Evolutionary conservation across 1,140 invertebrate species (phyloP).

Genomic region (Rhagoletis pomonella): DNA sequence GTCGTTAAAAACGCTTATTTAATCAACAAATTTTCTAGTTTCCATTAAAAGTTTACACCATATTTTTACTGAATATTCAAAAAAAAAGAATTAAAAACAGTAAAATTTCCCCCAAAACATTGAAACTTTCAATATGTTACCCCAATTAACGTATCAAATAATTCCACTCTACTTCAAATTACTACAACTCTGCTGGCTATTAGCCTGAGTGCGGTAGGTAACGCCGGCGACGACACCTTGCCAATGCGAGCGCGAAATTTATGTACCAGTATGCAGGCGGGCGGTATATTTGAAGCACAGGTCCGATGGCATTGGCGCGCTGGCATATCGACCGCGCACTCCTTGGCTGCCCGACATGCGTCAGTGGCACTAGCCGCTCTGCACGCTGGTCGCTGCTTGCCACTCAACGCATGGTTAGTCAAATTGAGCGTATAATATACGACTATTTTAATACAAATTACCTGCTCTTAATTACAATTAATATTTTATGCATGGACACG

Average conservation of each 20-base stretch:
- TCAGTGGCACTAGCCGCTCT: background rate
- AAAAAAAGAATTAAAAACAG: too few species aligned
- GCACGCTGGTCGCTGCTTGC: background rate
- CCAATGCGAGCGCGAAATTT: background rate
- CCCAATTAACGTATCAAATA: background rate
- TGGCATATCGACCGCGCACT: too few species aligned
- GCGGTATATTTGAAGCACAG: too few species aligned
- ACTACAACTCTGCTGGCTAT: background rate
- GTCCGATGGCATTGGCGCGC: too few species aligned
- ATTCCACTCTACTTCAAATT: background rate
- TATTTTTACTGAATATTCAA: too few species aligned
- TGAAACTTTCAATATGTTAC: background rate
- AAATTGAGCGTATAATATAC: conserved; percentile 37
- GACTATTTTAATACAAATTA: conserved; percentile 46
- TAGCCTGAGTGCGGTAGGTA: background rate
- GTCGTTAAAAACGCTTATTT: too few species aligned
- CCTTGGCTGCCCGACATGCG: too few species aligned
- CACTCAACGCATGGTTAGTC: background rate
- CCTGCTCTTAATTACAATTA: conserved; percentile 45
- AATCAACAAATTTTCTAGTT: too few species aligned
- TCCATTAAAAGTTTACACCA: too few species aligned
- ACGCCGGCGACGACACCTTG: background rate
- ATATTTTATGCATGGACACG: conserved; percentile 45
- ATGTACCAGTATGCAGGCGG: too few species aligned
- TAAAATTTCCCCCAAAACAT: background rate